These are phyloP conservation scores for Neotoxoptera formosana DNA, from an alignment of 1,140 invertebrate species.

Conservation along the genomic window DNA sequence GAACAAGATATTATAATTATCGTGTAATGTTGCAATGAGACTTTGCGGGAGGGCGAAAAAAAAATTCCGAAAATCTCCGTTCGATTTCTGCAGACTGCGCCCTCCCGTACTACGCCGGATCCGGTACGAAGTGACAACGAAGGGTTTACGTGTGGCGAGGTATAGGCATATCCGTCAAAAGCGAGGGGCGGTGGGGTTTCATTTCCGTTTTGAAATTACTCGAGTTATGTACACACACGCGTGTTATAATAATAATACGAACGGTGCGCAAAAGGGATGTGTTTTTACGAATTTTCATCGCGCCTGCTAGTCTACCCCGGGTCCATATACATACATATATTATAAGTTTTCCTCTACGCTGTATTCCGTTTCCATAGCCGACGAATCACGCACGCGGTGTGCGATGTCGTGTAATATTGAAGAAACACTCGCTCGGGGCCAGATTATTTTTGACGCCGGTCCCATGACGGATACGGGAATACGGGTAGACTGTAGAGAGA, in stretches of 20 bases:
- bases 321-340: background rate
- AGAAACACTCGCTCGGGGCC: constrained; percentile 19
- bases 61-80: background rate
- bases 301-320: background rate
- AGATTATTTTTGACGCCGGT: constrained; percentile 50
- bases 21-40: background rate
- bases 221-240: background rate
- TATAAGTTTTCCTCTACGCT: background rate
- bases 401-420: constrained; percentile 20
- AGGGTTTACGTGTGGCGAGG: too few relatives aligned
- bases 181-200: background rate
- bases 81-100: background rate
- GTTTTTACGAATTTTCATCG: constrained; percentile 35
- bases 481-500: background rate
- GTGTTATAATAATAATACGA: background rate
- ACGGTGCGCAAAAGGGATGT: background rate
- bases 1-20: background rate
- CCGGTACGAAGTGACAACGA: background rate
- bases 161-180: background rate
- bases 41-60: background rate
- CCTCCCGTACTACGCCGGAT: too few relatives aligned
- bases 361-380: background rate
- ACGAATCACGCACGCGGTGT: background rate
- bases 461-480: background rate
- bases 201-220: constrained; percentile 33